Evolutionary conservation across 2,113 vertebrate genomes (phyloP).

Genomic region (Melanostigma gelatinosum): DNA sequence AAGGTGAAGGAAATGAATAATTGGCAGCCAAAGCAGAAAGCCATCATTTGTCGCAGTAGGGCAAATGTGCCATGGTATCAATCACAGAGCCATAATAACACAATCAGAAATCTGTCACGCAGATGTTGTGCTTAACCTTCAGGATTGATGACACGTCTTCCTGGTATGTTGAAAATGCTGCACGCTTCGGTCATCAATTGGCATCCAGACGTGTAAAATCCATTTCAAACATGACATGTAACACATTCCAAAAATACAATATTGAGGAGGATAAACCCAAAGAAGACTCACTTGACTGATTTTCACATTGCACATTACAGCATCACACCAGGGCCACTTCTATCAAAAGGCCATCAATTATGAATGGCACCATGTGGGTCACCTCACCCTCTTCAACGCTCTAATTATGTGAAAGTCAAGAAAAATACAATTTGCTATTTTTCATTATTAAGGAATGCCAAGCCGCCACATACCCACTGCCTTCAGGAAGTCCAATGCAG

Average conservation of each 20-base stretch:
- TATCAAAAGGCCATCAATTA: slow-evolving; percentile 69
- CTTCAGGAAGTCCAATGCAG: neutral
- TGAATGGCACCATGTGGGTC: slow-evolving; percentile 65
- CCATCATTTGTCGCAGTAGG: slow-evolving; percentile 62
- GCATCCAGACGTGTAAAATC: slow-evolving; percentile 2
- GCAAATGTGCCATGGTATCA: slow-evolving; percentile 47
- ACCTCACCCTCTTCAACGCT: slow-evolving; percentile 28
- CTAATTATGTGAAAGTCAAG: slow-evolving; percentile 68
- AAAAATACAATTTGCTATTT: slow-evolving; percentile 69
- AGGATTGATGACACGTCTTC: slow-evolving; percentile 51
- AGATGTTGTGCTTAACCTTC: slow-evolving; percentile 52
- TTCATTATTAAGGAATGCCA: slow-evolving; percentile 64
- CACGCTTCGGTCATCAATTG: slow-evolving; percentile 11
- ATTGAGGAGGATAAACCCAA: neutral
- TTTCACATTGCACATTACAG: slow-evolving; percentile 45
- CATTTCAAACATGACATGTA: neutral
- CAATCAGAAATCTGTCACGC: slow-evolving; percentile 41
- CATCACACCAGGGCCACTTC: slow-evolving; percentile 43
- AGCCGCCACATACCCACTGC: neutral
- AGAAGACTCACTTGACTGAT: slow-evolving; percentile 17
- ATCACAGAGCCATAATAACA: slow-evolving; percentile 60
- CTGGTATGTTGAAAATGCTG: slow-evolving; percentile 39
- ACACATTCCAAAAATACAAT: slow-evolving; percentile 15
- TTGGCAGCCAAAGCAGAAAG: slow-evolving; percentile 63
- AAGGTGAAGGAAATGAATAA: slow-evolving; percentile 57